Conservation (phyloP, 2,888 invertebrate genomes). For the Cosmia pyralina region DNA sequence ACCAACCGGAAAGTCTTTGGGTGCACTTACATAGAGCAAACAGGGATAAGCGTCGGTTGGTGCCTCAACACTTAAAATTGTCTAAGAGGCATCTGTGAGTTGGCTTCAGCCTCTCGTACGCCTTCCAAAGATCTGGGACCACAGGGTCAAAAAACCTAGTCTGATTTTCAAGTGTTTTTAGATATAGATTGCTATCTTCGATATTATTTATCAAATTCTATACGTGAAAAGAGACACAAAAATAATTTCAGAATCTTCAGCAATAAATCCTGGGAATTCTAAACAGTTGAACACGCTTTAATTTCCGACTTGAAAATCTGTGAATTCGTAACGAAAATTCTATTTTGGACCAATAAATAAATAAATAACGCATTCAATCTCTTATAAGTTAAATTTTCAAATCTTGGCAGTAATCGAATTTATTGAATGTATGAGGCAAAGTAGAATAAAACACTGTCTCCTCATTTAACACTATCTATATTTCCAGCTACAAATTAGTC, state of each 20-base stretch:
- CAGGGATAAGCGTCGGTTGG: no score
- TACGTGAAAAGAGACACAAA: not conserved
- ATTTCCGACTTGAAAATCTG: constrained; percentile 23
- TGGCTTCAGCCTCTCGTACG: no score
- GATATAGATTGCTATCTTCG: not conserved
- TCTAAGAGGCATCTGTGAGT: no score
- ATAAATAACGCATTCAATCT: constrained; percentile 36
- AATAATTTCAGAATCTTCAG: not conserved
- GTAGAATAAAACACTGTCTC: no score
- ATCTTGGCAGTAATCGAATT: constrained; percentile 22
- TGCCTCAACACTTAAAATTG: no score
- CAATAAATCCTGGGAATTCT: constrained; percentile 1
- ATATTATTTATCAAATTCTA: not conserved
- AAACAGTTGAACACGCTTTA: constrained; percentile 19
- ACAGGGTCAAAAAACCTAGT: not conserved
- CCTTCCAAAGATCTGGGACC: no score
- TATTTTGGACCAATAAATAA: constrained; percentile 28
- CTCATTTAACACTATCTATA: no score
- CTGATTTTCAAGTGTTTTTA: not conserved
- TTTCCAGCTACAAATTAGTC: no score
- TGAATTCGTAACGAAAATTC: constrained; percentile 23
- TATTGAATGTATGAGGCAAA: constrained; percentile 15
- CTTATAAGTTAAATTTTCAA: constrained; percentile 26
- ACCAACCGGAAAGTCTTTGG: no score
- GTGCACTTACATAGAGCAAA: no score